Evolutionary conservation across 2,797 vertebrate genomes (phyloP).

Genomic region (Adelosebastes latens): DNA sequence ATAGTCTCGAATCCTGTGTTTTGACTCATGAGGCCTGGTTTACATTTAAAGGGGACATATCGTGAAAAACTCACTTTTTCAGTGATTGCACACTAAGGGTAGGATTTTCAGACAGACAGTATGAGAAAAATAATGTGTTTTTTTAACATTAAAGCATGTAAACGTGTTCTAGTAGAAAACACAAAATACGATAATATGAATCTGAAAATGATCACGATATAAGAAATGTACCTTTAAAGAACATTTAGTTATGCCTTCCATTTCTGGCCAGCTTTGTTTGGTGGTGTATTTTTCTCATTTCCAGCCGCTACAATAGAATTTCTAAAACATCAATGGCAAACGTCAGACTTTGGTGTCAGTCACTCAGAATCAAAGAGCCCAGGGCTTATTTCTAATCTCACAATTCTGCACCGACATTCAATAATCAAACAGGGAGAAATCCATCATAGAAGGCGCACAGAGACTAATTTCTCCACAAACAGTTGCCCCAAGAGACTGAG

Average conservation of each 20-base stretch:
- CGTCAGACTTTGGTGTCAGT: slow-evolving; percentile 26
- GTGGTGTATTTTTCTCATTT: slow-evolving; percentile 23
- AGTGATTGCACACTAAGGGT: not conserved
- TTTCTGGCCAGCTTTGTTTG: not conserved
- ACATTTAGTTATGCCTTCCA: not conserved
- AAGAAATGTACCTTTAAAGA: not conserved
- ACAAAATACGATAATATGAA: not conserved
- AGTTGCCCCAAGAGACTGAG: slow-evolving; percentile 29
- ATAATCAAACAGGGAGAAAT: slow-evolving; percentile 58
- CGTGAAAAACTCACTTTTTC: too few relatives aligned
- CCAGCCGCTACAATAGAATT: not conserved
- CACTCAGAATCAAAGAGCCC: slow-evolving; percentile 43
- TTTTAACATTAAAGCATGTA: not conserved
- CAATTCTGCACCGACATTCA: slow-evolving; percentile 35
- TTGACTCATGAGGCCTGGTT: not conserved
- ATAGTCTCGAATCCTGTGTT: not conserved
- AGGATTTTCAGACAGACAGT: too few relatives aligned
- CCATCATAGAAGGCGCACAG: slow-evolving; percentile 36
- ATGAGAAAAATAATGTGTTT: not conserved
- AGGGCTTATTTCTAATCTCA: slow-evolving; percentile 47
- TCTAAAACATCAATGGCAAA: slow-evolving; percentile 38
- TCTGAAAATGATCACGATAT: not conserved
- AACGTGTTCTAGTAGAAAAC: not conserved
- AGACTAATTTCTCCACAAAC: slow-evolving; percentile 52
- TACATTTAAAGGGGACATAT: not conserved